Evolutionary conservation across 1,140 invertebrate species (phyloP), one percentile per base, ranked within the genome.

Genomic region (Spodoptera litura): DNA sequence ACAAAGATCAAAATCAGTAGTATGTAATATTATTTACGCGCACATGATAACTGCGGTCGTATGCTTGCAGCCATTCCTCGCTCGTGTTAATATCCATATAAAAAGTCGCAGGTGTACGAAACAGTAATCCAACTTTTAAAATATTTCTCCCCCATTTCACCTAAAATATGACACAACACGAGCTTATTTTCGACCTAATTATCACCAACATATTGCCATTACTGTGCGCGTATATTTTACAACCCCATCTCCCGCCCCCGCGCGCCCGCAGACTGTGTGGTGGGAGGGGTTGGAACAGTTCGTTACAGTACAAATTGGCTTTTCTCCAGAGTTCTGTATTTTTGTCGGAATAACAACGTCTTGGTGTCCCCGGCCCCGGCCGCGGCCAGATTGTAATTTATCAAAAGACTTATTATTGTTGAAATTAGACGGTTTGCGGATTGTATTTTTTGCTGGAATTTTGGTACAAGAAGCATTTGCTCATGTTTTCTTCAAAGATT

Each of bases 331-430:
- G 61, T 66, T 68, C 64, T 78, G 75, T 78, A 78, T 78, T 78
- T 78, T 78, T 78, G 75, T 78, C 62, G 74, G 62, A 68, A 78
- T 78, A 78, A 78, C 75, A 78, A 59, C 56, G 55, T 73, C 71
- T 58, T 73, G 71, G 56, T 73, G 56, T 56, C 53, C 31, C 35
- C 56, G 10, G 56, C 53, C 31, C 35, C 56, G 10, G 56, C 53
- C 31, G 15, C 56, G 10, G 56, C 55, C 71, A 76, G 56, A 72
- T 59, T 53, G 64, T 70, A 70, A 70, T 70, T 70, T 70, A 70
- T 70, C 66, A 70, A 70, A 70, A 70, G 66, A 70, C 66, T 70
- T 70, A 70, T 70, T 70, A 70, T 70, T 70, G 66, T 70, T 70
- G 66, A 70, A 70, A 70, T 70, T 70, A 70, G 66, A 70, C 25